A percentile compares a stretch with the other conserved stretches of the same genome.
Conservation (phyloP, 2,113 vertebrate species). For the Loxodonta africana region DNA sequence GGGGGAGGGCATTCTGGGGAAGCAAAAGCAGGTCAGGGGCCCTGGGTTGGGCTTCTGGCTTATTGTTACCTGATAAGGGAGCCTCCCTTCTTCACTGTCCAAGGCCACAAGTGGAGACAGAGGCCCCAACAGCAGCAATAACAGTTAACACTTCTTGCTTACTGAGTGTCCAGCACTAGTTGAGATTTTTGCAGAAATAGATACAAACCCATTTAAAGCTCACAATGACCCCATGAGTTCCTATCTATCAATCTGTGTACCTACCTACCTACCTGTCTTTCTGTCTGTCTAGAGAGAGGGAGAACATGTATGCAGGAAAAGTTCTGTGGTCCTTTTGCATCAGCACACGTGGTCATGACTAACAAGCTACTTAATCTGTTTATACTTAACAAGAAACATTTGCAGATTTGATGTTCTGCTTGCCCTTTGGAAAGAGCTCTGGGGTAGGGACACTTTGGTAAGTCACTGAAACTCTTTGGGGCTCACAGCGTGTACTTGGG, state of each 20-base stretch:
- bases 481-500: rapidly evolving
- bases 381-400: no score
- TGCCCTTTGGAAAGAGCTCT: background rate
- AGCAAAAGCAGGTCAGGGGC: background rate
- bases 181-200: background rate
- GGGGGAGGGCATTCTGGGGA: slow-evolving; percentile 91
- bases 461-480: background rate
- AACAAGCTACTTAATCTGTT: background rate
- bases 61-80: background rate
- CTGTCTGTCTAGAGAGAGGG: no score
- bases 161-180: background rate
- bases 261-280: no score
- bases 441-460: background rate
- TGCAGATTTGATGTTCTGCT: background rate
- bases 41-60: background rate
- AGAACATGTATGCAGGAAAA: background rate
- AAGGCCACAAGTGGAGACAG: background rate
- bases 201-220: background rate
- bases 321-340: background rate
- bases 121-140: rapidly evolving
- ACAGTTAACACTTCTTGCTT: rapidly evolving
- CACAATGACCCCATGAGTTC: background rate
- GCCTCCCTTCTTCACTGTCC: background rate
- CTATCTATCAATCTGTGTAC: no score
- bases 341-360: no score